Evolutionary conservation across 2,113 vertebrate species (phyloP), one percentile per base, ranked within the genome.

Genomic region (Agelaius tricolor): DNA sequence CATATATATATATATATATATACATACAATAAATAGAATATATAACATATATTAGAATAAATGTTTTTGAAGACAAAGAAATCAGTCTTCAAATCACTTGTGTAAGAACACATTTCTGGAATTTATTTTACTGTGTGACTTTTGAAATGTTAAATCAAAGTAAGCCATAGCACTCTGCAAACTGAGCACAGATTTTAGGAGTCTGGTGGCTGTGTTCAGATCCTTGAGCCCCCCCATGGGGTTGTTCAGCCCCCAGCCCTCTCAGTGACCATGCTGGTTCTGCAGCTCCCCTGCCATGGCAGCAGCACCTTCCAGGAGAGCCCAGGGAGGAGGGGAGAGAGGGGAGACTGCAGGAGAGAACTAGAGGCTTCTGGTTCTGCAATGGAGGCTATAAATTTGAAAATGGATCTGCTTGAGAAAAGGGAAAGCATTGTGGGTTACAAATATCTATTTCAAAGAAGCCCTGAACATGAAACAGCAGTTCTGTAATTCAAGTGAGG

Each of bases 271-370:
- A 73, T 92, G 93, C 93, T 31, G 65, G 96, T 59, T 97, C 97
- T 71, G 63, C 95, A 37, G 79, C 97, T 88, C 95, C 62, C 97
- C 52, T 57, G 94, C 94, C 62, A 97, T 0, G 0, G 46, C 63
- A 61, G 95, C 91, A 95, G 77, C 91, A 97, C 97, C 95, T 98
- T 97, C 86, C 98, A 97, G 97, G 98, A 98, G 62, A 96, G 97
- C 72, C 37, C 26, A 62, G 39, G 6, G 17, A 39, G 2, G 47
- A 27, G 66, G 26, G 8, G 59, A n/a, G 6, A 55, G 67, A 1
- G 33, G 39, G 39, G 47, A 65, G 21, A 5, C 23, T 14, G 24
- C 11, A 19, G 31, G 27, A 24, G 44, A 58, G 30, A 35, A 17
- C 16, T 31, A 15, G 12, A 46, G 11, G 51, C 19, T 68, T 63